These are phyloP conservation scores for Chaetops frenatus DNA, from an alignment of 2,113 vertebrate genomes.

Conservation along the genomic window DNA sequence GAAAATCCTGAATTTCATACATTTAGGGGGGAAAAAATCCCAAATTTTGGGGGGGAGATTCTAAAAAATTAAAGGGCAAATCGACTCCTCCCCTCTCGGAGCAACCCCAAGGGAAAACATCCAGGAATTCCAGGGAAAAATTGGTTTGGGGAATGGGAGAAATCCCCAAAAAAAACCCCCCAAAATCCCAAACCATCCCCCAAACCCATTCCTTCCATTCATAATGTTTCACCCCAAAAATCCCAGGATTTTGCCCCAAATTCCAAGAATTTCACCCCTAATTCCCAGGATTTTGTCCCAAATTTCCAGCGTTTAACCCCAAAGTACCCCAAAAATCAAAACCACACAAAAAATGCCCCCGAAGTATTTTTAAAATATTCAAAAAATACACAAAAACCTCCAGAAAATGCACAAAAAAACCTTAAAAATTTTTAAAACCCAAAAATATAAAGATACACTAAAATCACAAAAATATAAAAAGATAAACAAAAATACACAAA, in stretches of 20 bases:
- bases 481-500: background rate
- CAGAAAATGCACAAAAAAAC: background rate
- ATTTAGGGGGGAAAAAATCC: background rate
- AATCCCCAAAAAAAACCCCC: no score
- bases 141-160: background rate
- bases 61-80: background rate
- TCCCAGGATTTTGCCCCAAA: background rate
- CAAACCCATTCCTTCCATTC: background rate
- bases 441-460: background rate
- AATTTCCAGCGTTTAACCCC: background rate
- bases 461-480: background rate
- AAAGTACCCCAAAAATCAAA: background rate
- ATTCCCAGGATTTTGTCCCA: background rate
- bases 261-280: background rate
- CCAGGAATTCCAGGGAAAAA: background rate
- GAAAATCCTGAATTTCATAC: background rate
- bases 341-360: background rate
- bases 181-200: background rate
- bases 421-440: background rate
- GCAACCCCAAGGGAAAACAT: accelerated
- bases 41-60: no score
- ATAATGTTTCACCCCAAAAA: background rate
- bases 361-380: background rate
- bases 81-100: accelerated
- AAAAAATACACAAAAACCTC: background rate